Evolutionary conservation across 2,797 vertebrate species (phyloP), one percentile per base, ranked within the genome.

Genomic region (Clamator glandarius): DNA sequence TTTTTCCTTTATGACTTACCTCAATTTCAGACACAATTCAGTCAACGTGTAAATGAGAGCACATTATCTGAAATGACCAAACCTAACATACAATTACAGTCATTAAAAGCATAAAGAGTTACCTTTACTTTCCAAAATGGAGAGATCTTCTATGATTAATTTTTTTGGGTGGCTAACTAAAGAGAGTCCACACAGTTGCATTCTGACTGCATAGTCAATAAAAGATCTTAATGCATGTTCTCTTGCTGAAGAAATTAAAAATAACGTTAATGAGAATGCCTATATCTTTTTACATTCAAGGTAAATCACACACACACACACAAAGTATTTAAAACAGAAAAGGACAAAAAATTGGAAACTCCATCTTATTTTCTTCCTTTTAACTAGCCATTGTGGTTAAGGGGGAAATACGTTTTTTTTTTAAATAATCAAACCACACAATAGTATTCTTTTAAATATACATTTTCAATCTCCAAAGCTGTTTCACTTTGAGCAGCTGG

Each of bases 111-210:
- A 23, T 11, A n/a, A 67, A 41, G 67, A 3, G 8, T 78, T 72
- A 75, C 26, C 19, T 84, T 26, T 42, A 12, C 23, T 58, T 80
- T 88, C 50, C 81, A 84, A 70, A 87, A 74, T 15, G 5, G 6
- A 63, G 74, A 69, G 20, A 41, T 41, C 12, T 41, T 14, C 31
- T 31, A 20, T 0, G 0, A 21, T 29, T 36, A 3, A 15, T 31
- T 80, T 57, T 82, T 82, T 68, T 25, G 11, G 35, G 33, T 33
- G 19, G 21, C 39, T 64, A 69, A 59, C 29, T 61, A 61, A 83
- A 87, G 87, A 74, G 44, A 36, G 8, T 14, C 72, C 28, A 81
- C 16, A 39, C 14, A 26, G 25, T 21, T 87, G 35, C 50, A 59
- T 35, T 63, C 61, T 69, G 48, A 26, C 16, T 44, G 35, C 54